Evolutionary conservation across 2,113 vertebrate genomes (phyloP), one percentile per base, ranked within the genome.

Genomic region (Scomber colias): DNA sequence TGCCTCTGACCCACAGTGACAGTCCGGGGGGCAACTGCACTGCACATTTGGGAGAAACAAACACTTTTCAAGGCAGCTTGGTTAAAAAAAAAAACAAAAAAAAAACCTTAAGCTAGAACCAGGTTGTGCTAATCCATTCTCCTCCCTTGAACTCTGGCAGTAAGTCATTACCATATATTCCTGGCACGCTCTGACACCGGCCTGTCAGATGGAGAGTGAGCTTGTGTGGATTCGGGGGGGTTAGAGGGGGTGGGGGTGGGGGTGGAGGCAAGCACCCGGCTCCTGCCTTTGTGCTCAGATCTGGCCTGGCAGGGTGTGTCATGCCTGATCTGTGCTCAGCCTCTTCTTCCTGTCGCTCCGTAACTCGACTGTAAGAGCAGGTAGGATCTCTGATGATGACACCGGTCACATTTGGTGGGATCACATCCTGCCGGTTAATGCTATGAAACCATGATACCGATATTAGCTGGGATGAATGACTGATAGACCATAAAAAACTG

Each of bases 1-100:
- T 78, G 56, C 77, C 57, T 79, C 71, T 85, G 90, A 91, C 89
- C 69, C 74, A 59, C 77, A 55, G 70, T 74, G 86, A 87, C 86
- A 86, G 70, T 77, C 57, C 57, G 31, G 62, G 74, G 65, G 78
- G 21, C 31, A 81, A 85, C 71, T 59, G 61, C 57, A 75, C 69
- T 64, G 68, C 82, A 82, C 75, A 79, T 84, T 84, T 89, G 49
- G 60, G 79, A 81, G 21, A 64, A 76, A 85, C 75, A 65, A 61
- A 68, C 61, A 80, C 61, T 79, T 83, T 9, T 12, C 1, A 50
- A 64, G 40, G 51, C 19, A 4, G 71, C 24, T 57, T 2, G 3
- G 35, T 71, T 60, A 40, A 40, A 40, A 40, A 35, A 30, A 24
- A 48, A 35, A 30, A 24, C 44, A 48, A 73, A 48, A 54, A 82